phyloP scores from a whole-genome alignment of 1,140 invertebrate genomes.

The Panagrolaimus sp. region DNA sequence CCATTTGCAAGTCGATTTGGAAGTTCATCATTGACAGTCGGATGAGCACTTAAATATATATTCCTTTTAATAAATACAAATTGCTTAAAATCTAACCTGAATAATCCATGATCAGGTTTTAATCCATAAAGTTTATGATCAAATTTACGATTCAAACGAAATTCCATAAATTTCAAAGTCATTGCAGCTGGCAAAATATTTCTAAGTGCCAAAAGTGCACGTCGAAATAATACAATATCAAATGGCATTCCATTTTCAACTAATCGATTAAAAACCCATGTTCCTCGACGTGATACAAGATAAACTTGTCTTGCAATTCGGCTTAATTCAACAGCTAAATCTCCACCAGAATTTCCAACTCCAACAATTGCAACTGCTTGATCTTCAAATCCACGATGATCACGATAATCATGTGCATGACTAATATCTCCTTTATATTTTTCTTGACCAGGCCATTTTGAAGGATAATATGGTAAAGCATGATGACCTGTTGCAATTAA shows the following conservation, averaged over 20 bases:
- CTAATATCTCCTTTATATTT: slow-evolving; percentile 60
- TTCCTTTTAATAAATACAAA: slow-evolving; percentile 49
- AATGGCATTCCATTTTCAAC: slow-evolving; percentile 55
- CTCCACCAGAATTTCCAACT: slow-evolving; percentile 64
- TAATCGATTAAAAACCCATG: slow-evolving; percentile 61
- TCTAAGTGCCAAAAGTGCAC: slow-evolving; percentile 11
- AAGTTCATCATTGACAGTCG: slow-evolving; percentile 40
- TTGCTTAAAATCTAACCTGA: slow-evolving; percentile 46
- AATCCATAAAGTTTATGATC: slow-evolving; percentile 61
- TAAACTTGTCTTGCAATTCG: slow-evolving; percentile 59
- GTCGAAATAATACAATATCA: slow-evolving; percentile 42
- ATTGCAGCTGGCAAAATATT: slow-evolving; percentile 8
- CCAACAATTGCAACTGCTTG: slow-evolving; percentile 61
- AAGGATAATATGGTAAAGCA: slow-evolving; percentile 49
- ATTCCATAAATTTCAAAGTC: slow-evolving; percentile 40
- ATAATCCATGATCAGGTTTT: slow-evolving; percentile 59
- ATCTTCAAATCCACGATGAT: slow-evolving; percentile 54
- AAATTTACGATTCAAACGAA: slow-evolving; percentile 56
- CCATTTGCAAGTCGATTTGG: slow-evolving; percentile 61
- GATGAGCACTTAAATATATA: slow-evolving; percentile 48
- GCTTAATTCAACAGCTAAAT: slow-evolving; percentile 62
- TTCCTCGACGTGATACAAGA: slow-evolving; percentile 61
- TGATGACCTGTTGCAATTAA: slow-evolving; percentile 57
- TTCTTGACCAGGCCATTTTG: slow-evolving; percentile 43
- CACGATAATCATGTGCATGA: slow-evolving; percentile 58